Evolutionary conservation across 30 jellyfish, hydroid and myxozoan genomes (phyloP), one percentile per base, ranked within the genome.

Genomic region (Aurelia coerulea): DNA sequence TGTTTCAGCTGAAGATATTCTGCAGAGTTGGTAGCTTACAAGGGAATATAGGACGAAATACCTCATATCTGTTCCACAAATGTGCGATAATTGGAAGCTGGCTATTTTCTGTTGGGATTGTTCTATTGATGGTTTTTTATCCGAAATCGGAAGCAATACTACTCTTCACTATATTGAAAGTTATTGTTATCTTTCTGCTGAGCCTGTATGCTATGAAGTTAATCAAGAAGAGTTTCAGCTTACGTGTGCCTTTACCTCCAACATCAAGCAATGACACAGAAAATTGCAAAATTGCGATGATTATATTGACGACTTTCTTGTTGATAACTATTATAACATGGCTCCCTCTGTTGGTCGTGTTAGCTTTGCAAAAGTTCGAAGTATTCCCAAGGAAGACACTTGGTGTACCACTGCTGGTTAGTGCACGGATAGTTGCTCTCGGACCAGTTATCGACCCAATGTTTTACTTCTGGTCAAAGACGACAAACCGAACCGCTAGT

Each of bases 401-500:
- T 16, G 83, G 82, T 14, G 35, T 13, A 18, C 68, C 76, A 1
- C 11, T 73, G 54, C 18, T 84, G 50, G 56, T 73, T 32, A 29
- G 78, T 18, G 67, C 35, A n/a, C 72, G 93, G 14, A 18, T 74
- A 15, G 78, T 84, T 50, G 62, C 60, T 59, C 74, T 84, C 35
- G 85, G 85, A 19, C 93, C 93, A 10, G 5, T 84, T 13, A 34
- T 73, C 42, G 93, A 84, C 39, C 93, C 93, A 11, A 15, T 84
- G 11, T 84, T 84, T 67, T 84, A 84, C 64, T 84, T 84, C 35
- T 84, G 93, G 93, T 84, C 93, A 1, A 73, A 68, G 68, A 69
- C 42, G 62, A 53, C 82, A 16, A 65, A 51, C 63, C 53, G 51
- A 19, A 72, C 42, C 52, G 15, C 70, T 12, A 53, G 23, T 53